Conservation (phyloP, 2,113 vertebrate genomes). For the Antechinus flavipes region DNA sequence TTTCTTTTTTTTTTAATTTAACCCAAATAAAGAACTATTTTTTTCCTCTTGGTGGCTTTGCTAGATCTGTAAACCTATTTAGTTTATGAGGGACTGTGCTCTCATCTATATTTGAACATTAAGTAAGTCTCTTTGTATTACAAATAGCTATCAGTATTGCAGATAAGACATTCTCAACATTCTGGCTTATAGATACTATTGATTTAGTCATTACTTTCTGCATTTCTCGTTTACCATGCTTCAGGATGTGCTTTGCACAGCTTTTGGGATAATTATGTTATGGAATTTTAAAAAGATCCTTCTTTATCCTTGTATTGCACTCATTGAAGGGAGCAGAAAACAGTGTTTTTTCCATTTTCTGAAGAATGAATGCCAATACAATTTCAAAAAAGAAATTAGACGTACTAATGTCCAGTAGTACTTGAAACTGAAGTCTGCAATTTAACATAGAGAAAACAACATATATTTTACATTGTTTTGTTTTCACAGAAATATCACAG, state of each 20-base stretch:
- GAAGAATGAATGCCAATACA: slow-evolving; percentile 36
- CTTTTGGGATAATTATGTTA: slow-evolving; percentile 77
- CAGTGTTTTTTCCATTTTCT: slow-evolving; percentile 61
- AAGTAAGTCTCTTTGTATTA: slow-evolving; percentile 59
- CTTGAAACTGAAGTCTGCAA: slow-evolving; percentile 45
- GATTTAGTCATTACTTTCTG: slow-evolving; percentile 82
- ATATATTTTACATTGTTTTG: not conserved
- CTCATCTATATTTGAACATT: slow-evolving; percentile 64
- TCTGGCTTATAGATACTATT: slow-evolving; percentile 72
- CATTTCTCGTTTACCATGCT: slow-evolving; percentile 76
- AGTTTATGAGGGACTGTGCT: slow-evolving; percentile 21
- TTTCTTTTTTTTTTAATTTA: not conserved
- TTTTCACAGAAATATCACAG: slow-evolving; percentile 26
- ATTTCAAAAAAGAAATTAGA: slow-evolving; percentile 50
- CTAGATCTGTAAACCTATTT: slow-evolving; percentile 55
- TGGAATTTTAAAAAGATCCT: slow-evolving; percentile 77
- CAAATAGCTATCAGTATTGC: slow-evolving; percentile 77
- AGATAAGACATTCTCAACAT: slow-evolving; percentile 65
- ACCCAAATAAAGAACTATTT: slow-evolving; percentile 1
- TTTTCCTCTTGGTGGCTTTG: slow-evolving; percentile 10
- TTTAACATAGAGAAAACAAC: not conserved
- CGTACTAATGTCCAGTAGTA: slow-evolving; percentile 10
- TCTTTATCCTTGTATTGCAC: slow-evolving; percentile 56
- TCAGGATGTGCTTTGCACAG: slow-evolving; percentile 72
- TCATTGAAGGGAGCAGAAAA: slow-evolving; percentile 43